Evolutionary conservation across 2,888 invertebrate species (phyloP), one percentile per base, ranked within the genome.

Genomic region (Thera obeliscata): DNA sequence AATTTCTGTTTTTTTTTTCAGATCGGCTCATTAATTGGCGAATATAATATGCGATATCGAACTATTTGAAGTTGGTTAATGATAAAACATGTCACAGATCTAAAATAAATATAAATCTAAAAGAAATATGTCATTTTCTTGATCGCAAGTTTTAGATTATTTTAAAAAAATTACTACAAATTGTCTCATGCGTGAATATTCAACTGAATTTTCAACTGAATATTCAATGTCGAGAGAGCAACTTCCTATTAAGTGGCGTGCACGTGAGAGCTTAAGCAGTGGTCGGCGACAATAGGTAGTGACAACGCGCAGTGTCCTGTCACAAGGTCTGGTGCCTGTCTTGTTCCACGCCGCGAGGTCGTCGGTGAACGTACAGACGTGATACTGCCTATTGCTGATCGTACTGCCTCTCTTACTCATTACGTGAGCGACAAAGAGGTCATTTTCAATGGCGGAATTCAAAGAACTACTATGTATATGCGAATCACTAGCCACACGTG

Each of bases 291-390:
- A 78, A 84, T 79, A 79, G 76, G 69, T 75, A 72, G 66, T 9
- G 43, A 46, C 77, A 78, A 76, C 79, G 49, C 55, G 56, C 48
- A 77, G 81, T 82, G 87, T 87, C 88, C 85, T 79, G 82, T 71
- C 71, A 81, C 91, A 90, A 91, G 91, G 91, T 88, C 90, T 84
- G 83, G 67, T 76, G 65, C 78, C 79, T 78, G 83, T 81, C 81
- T 79, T 78, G 80, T 73, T 78, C 43, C 68, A 70, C 70, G 70
- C 78, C 72, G 74, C 91, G 91, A 91, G 91, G 91, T 89, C 91
- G 76, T 75, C 82, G 75, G 91, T 91, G 91, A 91, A 90, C 83
- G 91, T 87, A 82, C 83, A 76, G 82, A 79, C 79, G 79, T 84
- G 85, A 86, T 79, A 84, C 83, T 81, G 69, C 67, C 67, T 73